Conservation (phyloP, 2,113 vertebrate species). For the Orcinus orca region DNA sequence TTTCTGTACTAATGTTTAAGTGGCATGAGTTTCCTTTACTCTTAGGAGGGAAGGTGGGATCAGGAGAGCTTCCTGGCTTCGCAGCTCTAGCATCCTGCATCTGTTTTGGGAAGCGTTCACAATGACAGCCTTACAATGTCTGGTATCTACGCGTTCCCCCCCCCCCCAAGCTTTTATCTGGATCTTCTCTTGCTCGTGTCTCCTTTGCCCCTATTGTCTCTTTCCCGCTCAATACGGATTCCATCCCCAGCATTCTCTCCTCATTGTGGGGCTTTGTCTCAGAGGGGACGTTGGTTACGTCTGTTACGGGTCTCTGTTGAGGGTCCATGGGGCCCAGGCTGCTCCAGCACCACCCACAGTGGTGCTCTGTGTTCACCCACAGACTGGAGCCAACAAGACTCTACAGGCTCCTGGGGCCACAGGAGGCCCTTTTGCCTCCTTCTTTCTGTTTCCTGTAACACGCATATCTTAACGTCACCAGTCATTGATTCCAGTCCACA, state of each 20-base stretch:
- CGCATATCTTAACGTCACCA: background rate
- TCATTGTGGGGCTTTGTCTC: background rate
- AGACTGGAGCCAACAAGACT: background rate
- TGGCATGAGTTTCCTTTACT: background rate
- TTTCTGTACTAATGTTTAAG: background rate
- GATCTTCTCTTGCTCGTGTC: background rate
- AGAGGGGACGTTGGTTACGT: background rate
- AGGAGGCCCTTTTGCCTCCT: background rate
- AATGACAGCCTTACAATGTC: background rate
- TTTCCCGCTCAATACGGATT: background rate
- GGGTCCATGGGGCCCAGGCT: background rate
- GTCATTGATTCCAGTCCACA: background rate
- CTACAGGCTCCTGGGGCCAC: rapidly evolving
- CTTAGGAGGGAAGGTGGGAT: background rate
- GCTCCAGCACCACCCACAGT: background rate
- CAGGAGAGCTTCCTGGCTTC: background rate
- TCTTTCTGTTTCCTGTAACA: background rate
- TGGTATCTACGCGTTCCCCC: background rate
- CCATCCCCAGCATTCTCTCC: background rate
- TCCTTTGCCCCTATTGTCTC: background rate
- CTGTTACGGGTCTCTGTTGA: background rate
- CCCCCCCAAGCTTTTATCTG: background rate
- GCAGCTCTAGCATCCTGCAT: background rate
- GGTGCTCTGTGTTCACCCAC: background rate
- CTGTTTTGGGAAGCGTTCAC: background rate